phyloP scores from a whole-genome alignment of 23 tunicate species.

The Ciona savignyi region DNA sequence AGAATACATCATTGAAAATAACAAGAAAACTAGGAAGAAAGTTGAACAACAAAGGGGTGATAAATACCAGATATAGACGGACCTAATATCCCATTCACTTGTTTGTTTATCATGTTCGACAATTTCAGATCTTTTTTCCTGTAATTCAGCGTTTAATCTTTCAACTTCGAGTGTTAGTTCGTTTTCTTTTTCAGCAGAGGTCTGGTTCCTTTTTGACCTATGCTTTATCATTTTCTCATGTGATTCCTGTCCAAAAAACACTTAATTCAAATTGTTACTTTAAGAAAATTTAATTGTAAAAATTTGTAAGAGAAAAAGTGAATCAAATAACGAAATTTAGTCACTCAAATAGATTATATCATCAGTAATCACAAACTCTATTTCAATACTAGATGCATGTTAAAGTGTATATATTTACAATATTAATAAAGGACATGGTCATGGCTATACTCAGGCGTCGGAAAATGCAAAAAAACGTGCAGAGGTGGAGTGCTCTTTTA shows the following conservation, averaged over 20 bases:
- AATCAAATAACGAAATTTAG: too few species aligned
- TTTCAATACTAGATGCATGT: not conserved
- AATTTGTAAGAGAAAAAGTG: not conserved
- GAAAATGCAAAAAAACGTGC: too few species aligned
- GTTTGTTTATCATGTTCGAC: constrained; percentile 59
- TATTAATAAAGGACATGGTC: too few species aligned
- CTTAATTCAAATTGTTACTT: not conserved
- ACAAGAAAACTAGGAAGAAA: too few species aligned
- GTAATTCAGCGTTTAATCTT: constrained; percentile 24
- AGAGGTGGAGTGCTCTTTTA: too few species aligned
- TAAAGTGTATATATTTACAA: not conserved
- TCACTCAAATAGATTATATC: not conserved
- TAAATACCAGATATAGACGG: too few species aligned
- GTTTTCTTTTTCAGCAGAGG: constrained; percentile 49
- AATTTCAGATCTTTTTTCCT: constrained; percentile 14
- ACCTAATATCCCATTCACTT: constrained; percentile 79
- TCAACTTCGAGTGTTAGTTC: constrained; percentile 46
- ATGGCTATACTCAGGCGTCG: too few species aligned
- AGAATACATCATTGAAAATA: too few species aligned
- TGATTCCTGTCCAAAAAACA: constrained; percentile 23
- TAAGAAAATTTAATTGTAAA: not conserved
- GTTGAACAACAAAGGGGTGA: too few species aligned
- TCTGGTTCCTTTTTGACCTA: constrained; percentile 24
- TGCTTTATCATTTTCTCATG: constrained; percentile 51
- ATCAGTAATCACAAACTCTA: not conserved